Percentiles rank a stretch among this genome's conserved stretches.
phyloP scores from a whole-genome alignment of 2,113 vertebrate genomes.

The Cynopterus brachyotis region DNA sequence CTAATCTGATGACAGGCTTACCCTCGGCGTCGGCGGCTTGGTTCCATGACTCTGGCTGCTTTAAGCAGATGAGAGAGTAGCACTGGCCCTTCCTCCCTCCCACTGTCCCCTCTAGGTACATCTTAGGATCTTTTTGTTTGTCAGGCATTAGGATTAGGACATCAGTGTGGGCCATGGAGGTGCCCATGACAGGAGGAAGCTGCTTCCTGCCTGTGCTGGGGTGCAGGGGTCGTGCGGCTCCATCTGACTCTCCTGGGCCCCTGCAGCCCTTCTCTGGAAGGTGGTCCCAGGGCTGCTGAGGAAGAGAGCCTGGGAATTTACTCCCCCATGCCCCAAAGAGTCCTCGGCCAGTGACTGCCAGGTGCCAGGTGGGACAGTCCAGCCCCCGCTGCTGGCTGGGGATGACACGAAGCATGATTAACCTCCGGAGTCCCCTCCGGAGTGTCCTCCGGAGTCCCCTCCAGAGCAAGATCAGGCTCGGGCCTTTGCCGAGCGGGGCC shows the following conservation, averaged over 20 bases:
- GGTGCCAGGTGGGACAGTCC: neutral
- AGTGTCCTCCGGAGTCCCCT: neutral
- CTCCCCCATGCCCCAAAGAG: neutral
- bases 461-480: accelerated
- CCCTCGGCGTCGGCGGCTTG: neutral
- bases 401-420: accelerated
- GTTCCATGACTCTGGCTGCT: neutral
- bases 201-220: neutral
- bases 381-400: neutral
- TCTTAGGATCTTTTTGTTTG: neutral
- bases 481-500: neutral
- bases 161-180: neutral
- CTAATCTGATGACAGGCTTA: neutral
- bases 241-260: neutral
- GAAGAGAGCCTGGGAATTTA: neutral
- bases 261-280: neutral
- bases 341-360: neutral
- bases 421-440: neutral
- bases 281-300: neutral
- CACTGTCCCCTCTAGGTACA: neutral
- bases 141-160: neutral
- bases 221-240: too few relatives aligned
- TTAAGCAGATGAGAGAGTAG: neutral
- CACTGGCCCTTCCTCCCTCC: neutral
- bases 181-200: accelerated